Evolutionary conservation across 2,797 vertebrate genomes (phyloP).

Genomic region (Semotilus atromaculatus): DNA sequence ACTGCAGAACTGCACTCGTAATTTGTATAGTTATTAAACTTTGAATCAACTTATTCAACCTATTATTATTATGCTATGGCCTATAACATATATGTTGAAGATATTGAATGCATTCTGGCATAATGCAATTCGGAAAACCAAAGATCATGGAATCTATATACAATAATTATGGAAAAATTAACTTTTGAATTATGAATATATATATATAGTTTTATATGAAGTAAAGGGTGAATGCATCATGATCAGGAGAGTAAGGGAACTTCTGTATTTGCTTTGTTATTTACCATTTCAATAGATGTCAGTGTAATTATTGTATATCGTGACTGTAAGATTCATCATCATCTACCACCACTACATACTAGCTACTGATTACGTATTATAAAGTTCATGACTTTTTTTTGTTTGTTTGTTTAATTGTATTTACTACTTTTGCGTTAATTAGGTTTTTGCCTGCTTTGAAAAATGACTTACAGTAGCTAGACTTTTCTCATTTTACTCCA

Average conservation of each 20-base stretch:
- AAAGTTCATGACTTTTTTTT: background rate
- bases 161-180: background rate
- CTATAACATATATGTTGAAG: background rate
- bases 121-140: background rate
- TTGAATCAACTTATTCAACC: background rate
- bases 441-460: background rate
- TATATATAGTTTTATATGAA: background rate
- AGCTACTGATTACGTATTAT: background rate
- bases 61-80: background rate
- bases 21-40: background rate
- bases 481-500: background rate
- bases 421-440: background rate
- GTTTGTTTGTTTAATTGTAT: background rate
- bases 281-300: background rate
- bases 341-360: background rate
- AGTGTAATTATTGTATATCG: background rate
- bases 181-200: background rate
- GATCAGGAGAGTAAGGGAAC: background rate
- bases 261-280: background rate
- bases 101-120: background rate
- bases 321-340: conserved; percentile 8
- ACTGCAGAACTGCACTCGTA: background rate
- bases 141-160: background rate
- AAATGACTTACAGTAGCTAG: background rate
- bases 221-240: conserved; percentile 38